Evolutionary conservation across 2,888 invertebrate genomes (phyloP), one percentile per base, ranked within the genome.

Genomic region (Parnassius glacialis): DNA sequence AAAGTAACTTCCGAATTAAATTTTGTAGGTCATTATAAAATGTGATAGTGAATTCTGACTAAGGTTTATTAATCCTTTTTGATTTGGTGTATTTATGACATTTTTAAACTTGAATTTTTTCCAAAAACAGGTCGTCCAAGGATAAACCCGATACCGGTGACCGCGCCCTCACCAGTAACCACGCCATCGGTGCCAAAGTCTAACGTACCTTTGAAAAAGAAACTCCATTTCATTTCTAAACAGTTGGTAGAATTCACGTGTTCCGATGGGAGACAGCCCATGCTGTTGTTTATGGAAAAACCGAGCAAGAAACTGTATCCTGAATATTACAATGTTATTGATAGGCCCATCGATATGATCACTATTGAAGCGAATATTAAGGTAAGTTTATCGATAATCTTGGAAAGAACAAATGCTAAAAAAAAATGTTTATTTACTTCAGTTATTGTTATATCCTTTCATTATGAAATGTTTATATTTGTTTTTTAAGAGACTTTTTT

Each of bases 231-330:
- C 60, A 92, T 99, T 59, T 97, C 97, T 70, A 97, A 86, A 20
- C 92, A 92, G 53, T 69, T 92, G 61, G 74, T 92, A 0, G 92
- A 92, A 52, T 91, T 87, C 75, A 90, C 92, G 0, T 92, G 92
- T 66, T 87, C 89, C 51, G 96, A 95, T 72, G 97, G 96, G 0
- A 93, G 99, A 12, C 95, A 96, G 72, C 96, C 98, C 0, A 96
- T 98, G 92, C 90, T 97, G 62, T 94, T 97, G 72, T 99, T 99
- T 80, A 96, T 99, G 96, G 97, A 98, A 82, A 97, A 98, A 76
- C 99, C 99, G 0, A 97, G 97, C 42, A 96, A 96, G 81, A 97
- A 98, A 79, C 90, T 97, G 44, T 99, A 99, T 80, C 97, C 98
- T 0, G 98, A 98, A 81, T 99, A 99, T 82, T 99, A 98, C 83